Conservation (phyloP, 2,113 vertebrate species). For the Heptranchias perlo region DNA sequence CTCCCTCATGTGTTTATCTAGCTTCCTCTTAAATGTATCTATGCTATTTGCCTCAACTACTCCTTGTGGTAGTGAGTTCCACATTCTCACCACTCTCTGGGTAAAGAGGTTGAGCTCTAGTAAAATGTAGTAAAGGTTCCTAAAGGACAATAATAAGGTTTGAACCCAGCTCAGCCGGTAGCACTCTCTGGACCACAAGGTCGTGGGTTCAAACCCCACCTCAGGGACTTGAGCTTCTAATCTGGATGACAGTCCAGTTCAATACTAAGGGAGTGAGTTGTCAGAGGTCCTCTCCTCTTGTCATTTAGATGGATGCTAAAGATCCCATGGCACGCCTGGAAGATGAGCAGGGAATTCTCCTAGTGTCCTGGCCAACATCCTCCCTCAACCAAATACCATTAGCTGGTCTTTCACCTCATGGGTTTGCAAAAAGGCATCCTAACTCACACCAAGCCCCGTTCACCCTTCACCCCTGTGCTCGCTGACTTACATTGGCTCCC, state of each 20-base stretch:
- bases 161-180: background rate
- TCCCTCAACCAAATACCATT: background rate
- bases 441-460: no score
- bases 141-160: background rate
- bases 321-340: background rate
- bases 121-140: conserved; percentile 9
- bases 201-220: background rate
- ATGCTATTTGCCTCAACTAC: background rate
- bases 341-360: background rate
- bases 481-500: no score
- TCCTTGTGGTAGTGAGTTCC: background rate
- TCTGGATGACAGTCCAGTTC: background rate
- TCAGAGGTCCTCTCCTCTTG: background rate
- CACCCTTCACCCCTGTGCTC: no score
- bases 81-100: background rate
- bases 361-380: background rate
- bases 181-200: background rate
- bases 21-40: background rate
- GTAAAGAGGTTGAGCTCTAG: background rate
- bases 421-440: no score
- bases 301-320: background rate
- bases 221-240: background rate
- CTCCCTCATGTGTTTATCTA: background rate
- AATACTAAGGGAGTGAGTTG: background rate
- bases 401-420: background rate